Percentiles rank a stretch among this genome's conserved stretches.
Conservation (phyloP, 2,797 vertebrate species). For the Natrix natrix region DNA sequence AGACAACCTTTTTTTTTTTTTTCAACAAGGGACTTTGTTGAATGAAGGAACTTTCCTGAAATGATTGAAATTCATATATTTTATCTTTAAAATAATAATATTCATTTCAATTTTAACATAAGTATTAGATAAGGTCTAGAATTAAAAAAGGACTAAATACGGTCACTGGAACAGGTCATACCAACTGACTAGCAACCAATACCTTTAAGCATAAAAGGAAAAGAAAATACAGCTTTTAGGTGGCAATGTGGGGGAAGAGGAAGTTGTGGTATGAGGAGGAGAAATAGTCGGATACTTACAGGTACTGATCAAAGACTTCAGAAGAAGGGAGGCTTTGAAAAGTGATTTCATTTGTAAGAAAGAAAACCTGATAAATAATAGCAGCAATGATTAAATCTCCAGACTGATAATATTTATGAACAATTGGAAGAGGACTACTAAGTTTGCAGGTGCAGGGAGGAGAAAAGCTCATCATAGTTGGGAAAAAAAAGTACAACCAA, state of each 20-base stretch:
- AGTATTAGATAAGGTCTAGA: background rate
- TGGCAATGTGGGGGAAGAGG: background rate
- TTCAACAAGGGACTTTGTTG: too few relatives aligned
- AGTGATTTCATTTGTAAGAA: background rate
- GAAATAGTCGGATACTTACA: background rate
- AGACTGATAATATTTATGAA: background rate
- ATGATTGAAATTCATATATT: too few relatives aligned
- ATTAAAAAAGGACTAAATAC: too few relatives aligned
- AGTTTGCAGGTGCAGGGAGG: background rate
- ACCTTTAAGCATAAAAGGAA: too few relatives aligned
- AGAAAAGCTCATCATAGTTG: background rate
- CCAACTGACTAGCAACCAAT: too few relatives aligned
- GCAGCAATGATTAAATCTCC: background rate
- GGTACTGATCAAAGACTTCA: too few relatives aligned
- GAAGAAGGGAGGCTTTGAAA: too few relatives aligned
- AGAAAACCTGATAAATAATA: background rate
- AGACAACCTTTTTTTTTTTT: too few relatives aligned
- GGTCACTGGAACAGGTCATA: too few relatives aligned
- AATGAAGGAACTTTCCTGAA: background rate
- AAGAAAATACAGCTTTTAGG: background rate
- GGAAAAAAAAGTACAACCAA: background rate
- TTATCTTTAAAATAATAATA: too few relatives aligned
- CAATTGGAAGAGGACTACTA: background rate
- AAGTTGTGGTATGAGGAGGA: background rate
- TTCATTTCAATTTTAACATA: background rate